Evolutionary conservation across 2,113 vertebrate genomes (phyloP).

Genomic region (Macaca fascicularis): DNA sequence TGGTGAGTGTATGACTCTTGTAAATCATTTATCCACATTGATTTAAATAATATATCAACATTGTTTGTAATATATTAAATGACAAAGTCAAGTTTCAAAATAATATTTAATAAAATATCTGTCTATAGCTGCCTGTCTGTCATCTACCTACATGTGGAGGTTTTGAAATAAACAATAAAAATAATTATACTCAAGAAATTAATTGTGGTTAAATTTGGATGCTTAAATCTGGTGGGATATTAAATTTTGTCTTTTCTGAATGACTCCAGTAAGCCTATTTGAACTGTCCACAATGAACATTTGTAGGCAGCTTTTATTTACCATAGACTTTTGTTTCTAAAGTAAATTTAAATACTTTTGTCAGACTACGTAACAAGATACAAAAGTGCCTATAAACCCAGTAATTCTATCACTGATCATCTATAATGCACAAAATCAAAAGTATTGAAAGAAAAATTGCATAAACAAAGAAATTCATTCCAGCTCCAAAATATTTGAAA

Average conservation of each 20-base stretch:
- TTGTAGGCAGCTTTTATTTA: not conserved
- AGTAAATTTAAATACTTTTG: constrained; percentile 19
- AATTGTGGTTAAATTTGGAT: not conserved
- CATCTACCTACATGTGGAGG: not conserved
- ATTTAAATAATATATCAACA: not conserved
- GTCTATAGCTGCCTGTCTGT: not conserved
- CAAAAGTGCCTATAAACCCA: not conserved
- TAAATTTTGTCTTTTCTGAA: not conserved
- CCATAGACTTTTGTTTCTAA: not conserved
- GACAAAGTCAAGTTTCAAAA: not conserved
- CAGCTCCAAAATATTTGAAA: not conserved
- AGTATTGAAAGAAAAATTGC: not conserved
- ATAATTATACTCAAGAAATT: not conserved
- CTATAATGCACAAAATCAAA: not conserved
- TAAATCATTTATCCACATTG: not conserved
- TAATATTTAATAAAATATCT: not conserved
- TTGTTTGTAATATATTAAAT: not conserved
- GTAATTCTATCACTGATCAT: not conserved
- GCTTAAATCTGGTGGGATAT: not conserved
- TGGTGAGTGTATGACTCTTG: not conserved
- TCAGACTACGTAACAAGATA: not conserved
- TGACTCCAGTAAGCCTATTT: not conserved
- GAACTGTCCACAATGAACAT: not conserved
- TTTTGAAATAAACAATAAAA: not conserved
- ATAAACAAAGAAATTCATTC: not conserved